Evolutionary conservation across 2,888 invertebrate species (phyloP), one percentile per base, ranked within the genome.

Genomic region (Drosophila seclusa): DNA sequence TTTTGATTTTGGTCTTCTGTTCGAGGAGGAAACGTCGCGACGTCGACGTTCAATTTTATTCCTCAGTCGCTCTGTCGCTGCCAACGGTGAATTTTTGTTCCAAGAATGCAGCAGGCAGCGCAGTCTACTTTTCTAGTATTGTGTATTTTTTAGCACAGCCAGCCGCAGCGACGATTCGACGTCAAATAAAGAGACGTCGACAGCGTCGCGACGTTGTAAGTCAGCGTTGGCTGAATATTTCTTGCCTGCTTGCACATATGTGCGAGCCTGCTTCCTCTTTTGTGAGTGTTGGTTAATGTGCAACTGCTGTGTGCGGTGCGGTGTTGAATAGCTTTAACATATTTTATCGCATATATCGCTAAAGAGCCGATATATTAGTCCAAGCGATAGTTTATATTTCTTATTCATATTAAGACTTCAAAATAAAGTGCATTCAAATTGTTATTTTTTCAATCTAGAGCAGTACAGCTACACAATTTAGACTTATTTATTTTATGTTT

Each of bases 11-110:
- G 71, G 82, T 81, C 82, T 84, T 90, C 89, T 80, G 45, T 45
- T 73, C 85, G 87, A 85, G 87, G 83, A 88, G 84, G 87, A 87
- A 85, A 71, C 82, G 83, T 73, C 78, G 76, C 87, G 78, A 86
- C 90, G 86, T 90, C 90, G 89, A 87, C 86, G 90, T 88, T 84
- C 80, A 90, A 83, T 83, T 87, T 85, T 74, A 89, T 83, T 90
- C 85, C 90, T 83, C 89, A 78, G 45, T 42, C 40, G 40, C 21
- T 42, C 40, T 42, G 91, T 88, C 87, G 89, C 89, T 83, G 89
- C 90, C 77, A 88, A 80, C 89, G 73, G 80, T 85, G 89, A 80
- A 83, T 83, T 80, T 45, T 88, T 87, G 88, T 81, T 74, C 80
- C 83, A 82, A 80, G 79, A 79, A 79, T 79, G 77, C 82, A 78